Conservation (phyloP, 1,140 invertebrate species). For the Melanaphis sacchari region DNA sequence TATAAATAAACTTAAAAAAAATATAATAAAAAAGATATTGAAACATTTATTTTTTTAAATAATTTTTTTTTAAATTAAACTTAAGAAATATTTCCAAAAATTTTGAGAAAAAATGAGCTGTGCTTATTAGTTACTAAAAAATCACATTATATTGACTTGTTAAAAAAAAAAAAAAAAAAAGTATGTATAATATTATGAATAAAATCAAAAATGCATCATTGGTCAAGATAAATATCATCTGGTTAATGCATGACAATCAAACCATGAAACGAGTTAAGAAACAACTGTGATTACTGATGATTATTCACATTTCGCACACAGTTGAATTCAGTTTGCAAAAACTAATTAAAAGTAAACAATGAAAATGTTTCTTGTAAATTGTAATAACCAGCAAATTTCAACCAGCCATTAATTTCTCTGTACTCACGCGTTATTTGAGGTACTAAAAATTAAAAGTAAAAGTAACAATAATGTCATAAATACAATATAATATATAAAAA, state of each 20-base stretch:
- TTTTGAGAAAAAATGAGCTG: background rate
- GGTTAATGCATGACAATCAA: constrained; percentile 3
- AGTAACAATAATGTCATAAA: background rate
- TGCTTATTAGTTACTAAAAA: background rate
- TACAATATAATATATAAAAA: background rate
- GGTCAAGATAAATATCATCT: background rate
- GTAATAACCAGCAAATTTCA: constrained; percentile 4
- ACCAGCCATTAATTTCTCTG: constrained; percentile 2
- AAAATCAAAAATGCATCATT: background rate
- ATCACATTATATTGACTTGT: background rate
- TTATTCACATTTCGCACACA: constrained; percentile 18
- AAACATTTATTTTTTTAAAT: background rate
- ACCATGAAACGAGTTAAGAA: constrained; percentile 44
- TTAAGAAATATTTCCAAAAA: no score
- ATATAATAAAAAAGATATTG: background rate
- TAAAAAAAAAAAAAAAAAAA: background rate
- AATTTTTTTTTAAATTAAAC: background rate
- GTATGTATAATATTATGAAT: background rate
- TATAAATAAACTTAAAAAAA: no score
- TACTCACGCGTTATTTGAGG: background rate
- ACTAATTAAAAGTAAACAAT: constrained; percentile 56
- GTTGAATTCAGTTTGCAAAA: constrained; percentile 35
- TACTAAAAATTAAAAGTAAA: background rate
- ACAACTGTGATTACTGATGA: constrained; percentile 30
- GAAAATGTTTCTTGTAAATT: background rate